Conservation (phyloP, 2,113 vertebrate genomes). For the Cinclus cinclus region DNA sequence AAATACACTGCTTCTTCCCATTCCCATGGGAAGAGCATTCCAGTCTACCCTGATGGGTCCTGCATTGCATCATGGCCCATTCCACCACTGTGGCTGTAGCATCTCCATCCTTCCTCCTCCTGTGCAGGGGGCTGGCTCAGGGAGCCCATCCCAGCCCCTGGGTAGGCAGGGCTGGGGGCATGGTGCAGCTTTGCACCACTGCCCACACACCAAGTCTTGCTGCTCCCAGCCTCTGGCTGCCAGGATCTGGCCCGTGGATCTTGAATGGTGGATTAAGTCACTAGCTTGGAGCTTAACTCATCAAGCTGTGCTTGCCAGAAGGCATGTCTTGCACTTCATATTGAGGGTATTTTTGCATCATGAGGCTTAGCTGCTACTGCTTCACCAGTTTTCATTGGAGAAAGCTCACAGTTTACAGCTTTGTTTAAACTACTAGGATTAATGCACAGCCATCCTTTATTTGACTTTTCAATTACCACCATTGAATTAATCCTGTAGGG, state of each 20-base stretch:
- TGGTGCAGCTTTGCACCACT: not conserved
- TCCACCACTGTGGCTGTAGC: too few species aligned
- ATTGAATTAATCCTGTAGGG: slow-evolving; percentile 36
- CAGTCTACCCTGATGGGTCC: not conserved
- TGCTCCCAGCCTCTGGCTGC: not conserved
- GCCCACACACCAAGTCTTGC: not conserved
- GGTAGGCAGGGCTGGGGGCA: accelerated
- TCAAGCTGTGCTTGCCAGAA: slow-evolving; percentile 36
- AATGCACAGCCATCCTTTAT: slow-evolving; percentile 48
- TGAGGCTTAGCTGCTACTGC: slow-evolving; percentile 55
- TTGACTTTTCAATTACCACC: slow-evolving; percentile 55
- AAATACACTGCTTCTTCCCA: not conserved
- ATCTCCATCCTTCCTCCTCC: not conserved
- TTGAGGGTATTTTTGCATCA: slow-evolving; percentile 38
- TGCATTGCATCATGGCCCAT: accelerated
- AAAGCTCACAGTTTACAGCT: slow-evolving; percentile 31
- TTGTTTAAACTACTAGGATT: slow-evolving; percentile 56
- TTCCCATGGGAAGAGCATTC: not conserved
- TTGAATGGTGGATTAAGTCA: slow-evolving; percentile 11
- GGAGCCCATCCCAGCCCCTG: not conserved
- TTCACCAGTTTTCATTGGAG: slow-evolving; percentile 45
- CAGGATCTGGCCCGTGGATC: not conserved
- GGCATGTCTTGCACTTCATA: slow-evolving; percentile 39
- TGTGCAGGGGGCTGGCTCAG: not conserved
- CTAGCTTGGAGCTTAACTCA: slow-evolving; percentile 50